Conservation (phyloP, 1,140 invertebrate species). For the Camponotus floridanus region DNA sequence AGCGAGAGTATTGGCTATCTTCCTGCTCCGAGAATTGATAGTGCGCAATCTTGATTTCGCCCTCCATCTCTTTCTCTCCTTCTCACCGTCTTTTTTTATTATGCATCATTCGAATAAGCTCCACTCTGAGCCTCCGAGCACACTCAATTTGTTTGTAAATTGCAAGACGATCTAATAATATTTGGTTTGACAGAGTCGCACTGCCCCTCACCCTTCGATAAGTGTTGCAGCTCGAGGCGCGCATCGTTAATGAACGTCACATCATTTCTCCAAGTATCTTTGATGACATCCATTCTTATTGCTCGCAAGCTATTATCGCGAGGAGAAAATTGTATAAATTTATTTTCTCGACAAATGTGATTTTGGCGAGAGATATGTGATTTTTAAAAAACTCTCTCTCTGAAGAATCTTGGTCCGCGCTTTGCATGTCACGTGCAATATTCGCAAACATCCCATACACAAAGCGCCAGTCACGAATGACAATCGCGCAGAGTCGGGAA, state of each 20-base stretch:
- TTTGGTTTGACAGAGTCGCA: conserved; percentile 23
- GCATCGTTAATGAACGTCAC: conserved; percentile 21
- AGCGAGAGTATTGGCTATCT: conserved; percentile 40
- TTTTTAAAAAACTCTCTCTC: not conserved
- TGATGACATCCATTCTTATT: not conserved
- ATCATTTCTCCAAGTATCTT: not conserved
- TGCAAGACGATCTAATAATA: conserved; percentile 44
- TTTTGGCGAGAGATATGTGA: not conserved
- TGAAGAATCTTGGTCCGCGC: not conserved
- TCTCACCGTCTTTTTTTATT: not conserved
- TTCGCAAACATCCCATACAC: not conserved
- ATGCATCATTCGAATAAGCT: conserved; percentile 41
- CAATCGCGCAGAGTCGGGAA: not conserved
- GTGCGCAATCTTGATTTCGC: conserved; percentile 29
- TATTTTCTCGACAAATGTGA: not conserved
- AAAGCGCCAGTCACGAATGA: conserved; percentile 1
- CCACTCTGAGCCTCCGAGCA: not conserved
- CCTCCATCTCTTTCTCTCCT: not conserved
- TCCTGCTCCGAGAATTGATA: conserved; percentile 59
- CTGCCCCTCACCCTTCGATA: not conserved
- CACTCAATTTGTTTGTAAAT: conserved; percentile 55
- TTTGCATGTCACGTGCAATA: not conserved
- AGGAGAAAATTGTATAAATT: not conserved
- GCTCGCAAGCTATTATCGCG: not conserved
- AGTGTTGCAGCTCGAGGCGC: conserved; percentile 24